These are phyloP conservation scores for Rutpela maculata DNA, from an alignment of 2,888 invertebrate species.

Conservation along the genomic window DNA sequence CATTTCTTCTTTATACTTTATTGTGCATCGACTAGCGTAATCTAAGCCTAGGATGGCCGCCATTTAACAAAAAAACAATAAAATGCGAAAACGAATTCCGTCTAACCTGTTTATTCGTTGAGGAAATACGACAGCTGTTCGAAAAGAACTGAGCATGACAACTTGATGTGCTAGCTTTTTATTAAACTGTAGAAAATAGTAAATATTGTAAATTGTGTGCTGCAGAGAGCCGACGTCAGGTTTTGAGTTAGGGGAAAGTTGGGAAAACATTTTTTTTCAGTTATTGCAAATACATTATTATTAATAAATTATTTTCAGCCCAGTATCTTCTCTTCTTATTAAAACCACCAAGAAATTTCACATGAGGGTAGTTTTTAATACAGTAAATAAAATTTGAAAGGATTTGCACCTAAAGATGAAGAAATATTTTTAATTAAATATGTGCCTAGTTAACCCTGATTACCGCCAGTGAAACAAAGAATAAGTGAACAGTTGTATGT, in stretches of 20 bases:
- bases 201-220: constrained; percentile 50
- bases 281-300: too few relatives aligned
- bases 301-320: too few relatives aligned
- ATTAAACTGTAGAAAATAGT: constrained; percentile 50
- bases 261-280: too few relatives aligned
- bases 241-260: constrained; percentile 15
- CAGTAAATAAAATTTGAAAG: too few relatives aligned
- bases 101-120: constrained; percentile 59
- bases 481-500: too few relatives aligned
- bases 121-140: constrained; percentile 60
- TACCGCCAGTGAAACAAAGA: too few relatives aligned
- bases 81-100: constrained; percentile 60
- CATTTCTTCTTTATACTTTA: constrained; percentile 20
- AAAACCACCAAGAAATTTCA: too few relatives aligned
- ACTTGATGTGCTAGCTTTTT: constrained; percentile 52
- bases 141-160: constrained; percentile 57
- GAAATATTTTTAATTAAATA: too few relatives aligned
- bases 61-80: constrained; percentile 44
- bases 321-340: too few relatives aligned
- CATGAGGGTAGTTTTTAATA: too few relatives aligned
- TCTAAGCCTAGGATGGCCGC: constrained; percentile 30
- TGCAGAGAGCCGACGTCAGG: constrained; percentile 45
- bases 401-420: too few relatives aligned
- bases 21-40: constrained; percentile 26
- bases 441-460: too few relatives aligned